These are phyloP conservation scores for Drosophila algonquin DNA, from an alignment of 2,888 invertebrate species.

Conservation along the genomic window DNA sequence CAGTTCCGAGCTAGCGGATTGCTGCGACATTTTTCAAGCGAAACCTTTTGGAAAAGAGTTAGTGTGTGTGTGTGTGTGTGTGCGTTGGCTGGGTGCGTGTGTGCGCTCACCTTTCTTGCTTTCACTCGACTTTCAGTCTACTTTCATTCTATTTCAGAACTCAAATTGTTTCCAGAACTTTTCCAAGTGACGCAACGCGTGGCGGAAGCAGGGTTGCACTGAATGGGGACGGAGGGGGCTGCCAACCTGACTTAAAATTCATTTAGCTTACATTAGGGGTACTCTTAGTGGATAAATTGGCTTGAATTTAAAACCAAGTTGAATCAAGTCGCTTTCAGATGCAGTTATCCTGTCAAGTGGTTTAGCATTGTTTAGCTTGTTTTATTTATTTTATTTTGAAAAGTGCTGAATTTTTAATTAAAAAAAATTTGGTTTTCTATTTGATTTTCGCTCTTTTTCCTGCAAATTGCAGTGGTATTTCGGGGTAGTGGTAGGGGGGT, in stretches of 20 bases:
- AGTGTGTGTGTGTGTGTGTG: too few species aligned
- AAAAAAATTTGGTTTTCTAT: constrained; percentile 24
- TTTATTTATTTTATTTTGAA: constrained; percentile 7
- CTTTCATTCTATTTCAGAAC: too few species aligned
- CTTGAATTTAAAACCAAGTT: too few species aligned
- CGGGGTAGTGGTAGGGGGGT: too few species aligned
- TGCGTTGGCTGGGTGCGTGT: too few species aligned
- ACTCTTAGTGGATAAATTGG: too few species aligned
- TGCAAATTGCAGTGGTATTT: constrained; percentile 5
- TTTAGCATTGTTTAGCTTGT: too few species aligned
- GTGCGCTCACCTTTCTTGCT: too few species aligned
- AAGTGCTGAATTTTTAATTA: constrained; percentile 43
- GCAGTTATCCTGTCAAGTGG: background rate
- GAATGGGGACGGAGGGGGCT: background rate
- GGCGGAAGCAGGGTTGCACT: background rate
- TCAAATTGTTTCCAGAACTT: background rate
- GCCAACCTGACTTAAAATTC: background rate
- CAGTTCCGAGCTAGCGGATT: background rate
- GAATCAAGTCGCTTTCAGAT: background rate
- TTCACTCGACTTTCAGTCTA: too few species aligned
- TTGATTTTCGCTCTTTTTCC: constrained; percentile 21
- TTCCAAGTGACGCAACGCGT: background rate
- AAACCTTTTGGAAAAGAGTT: background rate
- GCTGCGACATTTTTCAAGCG: background rate
- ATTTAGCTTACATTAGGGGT: too few species aligned